These are phyloP conservation scores for Mactromeris polynyma DNA, from an alignment of 2,888 invertebrate genomes.

Conservation along the genomic window DNA sequence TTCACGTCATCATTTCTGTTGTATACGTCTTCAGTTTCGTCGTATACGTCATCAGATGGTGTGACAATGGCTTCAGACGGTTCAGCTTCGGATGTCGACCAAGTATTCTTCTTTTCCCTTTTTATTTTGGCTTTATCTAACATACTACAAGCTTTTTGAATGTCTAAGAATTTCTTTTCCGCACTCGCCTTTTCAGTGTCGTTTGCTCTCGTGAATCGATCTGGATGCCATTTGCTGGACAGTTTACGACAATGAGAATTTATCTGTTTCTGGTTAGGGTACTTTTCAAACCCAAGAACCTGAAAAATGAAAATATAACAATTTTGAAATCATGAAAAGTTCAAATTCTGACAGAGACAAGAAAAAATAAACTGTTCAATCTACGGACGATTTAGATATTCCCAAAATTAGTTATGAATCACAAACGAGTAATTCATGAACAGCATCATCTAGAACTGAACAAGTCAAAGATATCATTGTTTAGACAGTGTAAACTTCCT, in stretches of 20 bases:
- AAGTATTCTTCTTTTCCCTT: slow-evolving; percentile 57
- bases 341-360: no score
- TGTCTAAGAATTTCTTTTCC: slow-evolving; percentile 56
- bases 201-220: slow-evolving; percentile 43
- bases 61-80: slow-evolving; percentile 4
- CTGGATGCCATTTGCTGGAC: slow-evolving; percentile 60
- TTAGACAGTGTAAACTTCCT: no score
- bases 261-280: slow-evolving; percentile 53
- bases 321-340: background rate
- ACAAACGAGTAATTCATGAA: no score
- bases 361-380: no score
- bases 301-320: slow-evolving; percentile 5
- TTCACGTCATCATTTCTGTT: slow-evolving; percentile 26
- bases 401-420: no score
- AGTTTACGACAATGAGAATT: slow-evolving; percentile 57
- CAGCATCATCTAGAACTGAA: no score
- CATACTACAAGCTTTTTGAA: slow-evolving; percentile 62
- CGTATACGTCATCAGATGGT: slow-evolving; percentile 25
- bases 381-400: no score
- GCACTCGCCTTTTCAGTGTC: slow-evolving; percentile 44
- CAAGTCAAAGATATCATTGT: no score
- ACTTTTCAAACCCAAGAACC: slow-evolving; percentile 60
- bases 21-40: slow-evolving; percentile 42
- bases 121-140: slow-evolving; percentile 51
- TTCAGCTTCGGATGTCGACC: slow-evolving; percentile 36